phyloP scores from a whole-genome alignment of 2,888 invertebrate genomes.

The Torymus tubicola region DNA sequence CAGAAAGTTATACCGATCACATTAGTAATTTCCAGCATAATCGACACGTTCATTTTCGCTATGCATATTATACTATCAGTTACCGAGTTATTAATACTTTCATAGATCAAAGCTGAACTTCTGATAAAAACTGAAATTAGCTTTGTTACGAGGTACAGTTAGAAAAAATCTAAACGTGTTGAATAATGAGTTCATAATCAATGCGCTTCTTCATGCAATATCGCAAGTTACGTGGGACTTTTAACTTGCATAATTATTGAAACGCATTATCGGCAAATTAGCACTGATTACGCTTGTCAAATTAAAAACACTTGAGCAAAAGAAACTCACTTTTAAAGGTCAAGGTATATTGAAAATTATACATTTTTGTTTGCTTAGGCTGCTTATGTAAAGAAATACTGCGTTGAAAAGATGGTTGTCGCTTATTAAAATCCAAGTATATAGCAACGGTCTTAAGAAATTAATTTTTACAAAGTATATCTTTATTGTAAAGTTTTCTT shows the following conservation, averaged over 20 bases:
- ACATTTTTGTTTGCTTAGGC: neutral
- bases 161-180: slow-evolving; percentile 3
- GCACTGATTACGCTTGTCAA: neutral
- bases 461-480: no score
- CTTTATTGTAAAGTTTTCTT: neutral
- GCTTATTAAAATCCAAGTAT: neutral
- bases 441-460: no score
- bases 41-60: slow-evolving; percentile 9
- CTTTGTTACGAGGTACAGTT: slow-evolving; percentile 7
- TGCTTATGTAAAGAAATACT: slow-evolving; percentile 27
- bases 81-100: slow-evolving; percentile 22
- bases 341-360: slow-evolving; percentile 16
- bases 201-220: neutral
- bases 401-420: slow-evolving; percentile 3
- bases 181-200: neutral
- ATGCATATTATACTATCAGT: slow-evolving; percentile 22
- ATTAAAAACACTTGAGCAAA: slow-evolving; percentile 9
- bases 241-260: slow-evolving; percentile 34
- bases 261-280: slow-evolving; percentile 19
- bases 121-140: slow-evolving; percentile 18
- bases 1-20: neutral
- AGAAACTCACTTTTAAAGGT: slow-evolving; percentile 22
- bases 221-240: slow-evolving; percentile 1
- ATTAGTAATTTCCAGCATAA: neutral
- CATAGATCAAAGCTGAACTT: slow-evolving; percentile 5